A percentile compares a stretch with the other conserved stretches of the same genome.
phyloP scores from a whole-genome alignment of 1,140 invertebrate species.

The Maconellicoccus hirsutus region DNA sequence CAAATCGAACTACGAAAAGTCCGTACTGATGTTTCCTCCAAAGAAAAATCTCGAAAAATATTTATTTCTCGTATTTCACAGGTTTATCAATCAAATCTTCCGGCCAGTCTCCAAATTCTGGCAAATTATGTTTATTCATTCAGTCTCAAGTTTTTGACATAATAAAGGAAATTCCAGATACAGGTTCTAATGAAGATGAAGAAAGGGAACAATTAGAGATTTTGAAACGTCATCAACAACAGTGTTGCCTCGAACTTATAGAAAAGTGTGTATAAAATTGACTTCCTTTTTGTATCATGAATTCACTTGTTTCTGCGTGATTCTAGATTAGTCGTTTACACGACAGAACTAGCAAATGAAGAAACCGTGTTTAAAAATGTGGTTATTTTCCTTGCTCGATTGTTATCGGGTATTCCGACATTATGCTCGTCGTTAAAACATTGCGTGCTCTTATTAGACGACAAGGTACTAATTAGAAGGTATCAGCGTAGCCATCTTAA shows the following conservation, averaged over 20 bases:
- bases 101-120: neutral
- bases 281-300: neutral
- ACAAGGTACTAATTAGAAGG: neutral
- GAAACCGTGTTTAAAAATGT: neutral
- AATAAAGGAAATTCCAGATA: neutral
- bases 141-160: neutral
- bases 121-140: neutral
- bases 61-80: neutral
- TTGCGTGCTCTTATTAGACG: neutral
- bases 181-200: neutral
- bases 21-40: neutral
- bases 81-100: neutral
- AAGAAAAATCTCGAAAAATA: neutral
- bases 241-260: neutral
- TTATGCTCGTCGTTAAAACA: neutral
- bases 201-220: neutral
- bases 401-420: neutral
- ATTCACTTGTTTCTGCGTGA: neutral
- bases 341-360: neutral
- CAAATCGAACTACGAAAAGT: neutral
- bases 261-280: neutral
- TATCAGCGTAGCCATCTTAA: neutral
- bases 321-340: neutral
- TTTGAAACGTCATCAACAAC: conserved; percentile 12
- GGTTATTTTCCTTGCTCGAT: neutral